Conservation (phyloP, 2,888 invertebrate genomes). For the Cephus pulcher region DNA sequence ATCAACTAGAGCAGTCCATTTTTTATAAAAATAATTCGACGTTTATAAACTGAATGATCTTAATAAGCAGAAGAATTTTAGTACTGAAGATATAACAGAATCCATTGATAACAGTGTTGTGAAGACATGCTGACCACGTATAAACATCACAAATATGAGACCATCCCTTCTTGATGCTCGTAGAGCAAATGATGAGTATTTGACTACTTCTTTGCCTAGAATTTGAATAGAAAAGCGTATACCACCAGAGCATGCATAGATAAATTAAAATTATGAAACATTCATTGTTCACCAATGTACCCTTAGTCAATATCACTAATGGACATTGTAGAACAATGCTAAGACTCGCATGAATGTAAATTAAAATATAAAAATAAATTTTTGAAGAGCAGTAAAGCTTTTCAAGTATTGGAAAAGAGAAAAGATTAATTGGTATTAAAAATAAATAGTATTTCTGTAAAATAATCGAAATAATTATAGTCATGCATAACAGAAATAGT, state of each 20-base stretch:
- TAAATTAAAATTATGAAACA: slow-evolving; percentile 15
- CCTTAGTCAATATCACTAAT: background rate
- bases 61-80: background rate
- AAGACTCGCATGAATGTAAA: background rate
- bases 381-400: background rate
- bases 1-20: background rate
- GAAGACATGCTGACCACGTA: slow-evolving; percentile 59
- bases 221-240: slow-evolving; percentile 54
- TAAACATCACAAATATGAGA: slow-evolving; percentile 53
- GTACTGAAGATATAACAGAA: slow-evolving; percentile 25
- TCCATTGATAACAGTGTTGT: slow-evolving; percentile 34
- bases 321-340: background rate
- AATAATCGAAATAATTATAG: background rate
- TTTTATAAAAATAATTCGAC: background rate
- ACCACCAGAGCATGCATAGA: slow-evolving; percentile 53
- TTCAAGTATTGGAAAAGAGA: background rate
- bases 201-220: slow-evolving; percentile 63
- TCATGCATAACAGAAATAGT: background rate
- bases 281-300: background rate
- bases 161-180: slow-evolving; percentile 49
- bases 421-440: background rate
- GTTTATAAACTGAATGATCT: background rate
- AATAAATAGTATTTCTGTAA: background rate
- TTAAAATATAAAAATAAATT: background rate
- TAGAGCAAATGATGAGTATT: slow-evolving; percentile 55